These are phyloP conservation scores for Chamaea fasciata DNA, from an alignment of 2,113 vertebrate genomes.

Conservation along the genomic window DNA sequence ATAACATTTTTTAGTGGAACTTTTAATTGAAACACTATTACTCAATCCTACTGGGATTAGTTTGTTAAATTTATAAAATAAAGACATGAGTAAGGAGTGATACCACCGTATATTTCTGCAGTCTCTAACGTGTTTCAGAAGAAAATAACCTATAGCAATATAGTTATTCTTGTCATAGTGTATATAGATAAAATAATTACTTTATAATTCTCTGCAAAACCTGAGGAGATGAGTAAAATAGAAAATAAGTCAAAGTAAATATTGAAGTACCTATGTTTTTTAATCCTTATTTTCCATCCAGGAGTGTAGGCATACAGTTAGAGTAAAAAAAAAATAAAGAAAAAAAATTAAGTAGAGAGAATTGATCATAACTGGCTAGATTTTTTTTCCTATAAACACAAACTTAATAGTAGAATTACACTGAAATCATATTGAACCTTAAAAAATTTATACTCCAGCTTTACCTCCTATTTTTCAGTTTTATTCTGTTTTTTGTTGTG, in stretches of 20 bases:
- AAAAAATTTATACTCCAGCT: background rate
- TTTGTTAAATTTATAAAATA: background rate
- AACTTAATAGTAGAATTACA: background rate
- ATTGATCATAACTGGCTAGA: background rate
- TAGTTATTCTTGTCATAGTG: background rate
- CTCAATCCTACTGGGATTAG: background rate
- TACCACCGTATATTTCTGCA: background rate
- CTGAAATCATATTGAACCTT: background rate
- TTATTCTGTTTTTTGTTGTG: background rate
- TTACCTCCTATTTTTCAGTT: background rate
- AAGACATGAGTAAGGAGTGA: background rate
- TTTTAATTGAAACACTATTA: background rate
- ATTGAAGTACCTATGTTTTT: background rate
- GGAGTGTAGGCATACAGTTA: background rate
- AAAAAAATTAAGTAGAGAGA: background rate
- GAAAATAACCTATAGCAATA: background rate
- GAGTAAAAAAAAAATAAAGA: fast-evolving
- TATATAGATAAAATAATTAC: background rate
- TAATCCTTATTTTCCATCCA: background rate
- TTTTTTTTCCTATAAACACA: background rate
- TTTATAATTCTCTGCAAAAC: background rate
- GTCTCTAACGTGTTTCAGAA: background rate
- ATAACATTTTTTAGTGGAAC: background rate
- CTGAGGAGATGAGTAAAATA: background rate
- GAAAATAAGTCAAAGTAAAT: background rate